Evolutionary conservation across 64 coral and sea anemone genomes (phyloP), one percentile per base, ranked within the genome.

Genomic region (Dendronephthya gigantea): DNA sequence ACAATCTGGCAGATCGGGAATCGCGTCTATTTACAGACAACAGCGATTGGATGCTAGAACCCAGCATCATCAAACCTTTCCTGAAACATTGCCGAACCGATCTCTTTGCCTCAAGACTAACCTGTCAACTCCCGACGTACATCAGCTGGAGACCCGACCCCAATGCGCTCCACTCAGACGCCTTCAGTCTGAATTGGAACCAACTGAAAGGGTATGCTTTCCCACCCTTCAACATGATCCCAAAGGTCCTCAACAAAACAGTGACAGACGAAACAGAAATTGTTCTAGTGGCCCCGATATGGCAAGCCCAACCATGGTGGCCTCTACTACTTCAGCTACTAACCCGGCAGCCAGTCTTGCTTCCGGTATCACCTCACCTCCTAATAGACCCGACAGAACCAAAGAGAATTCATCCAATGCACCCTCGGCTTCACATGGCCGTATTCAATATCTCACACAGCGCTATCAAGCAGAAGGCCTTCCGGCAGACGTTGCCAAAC

Each of bases 211-310:
- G 68, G 13, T 74, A 74, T 74, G 55, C 90, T 31, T 91, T 91
- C 79, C 48, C 90, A 4, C 90, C 90, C 27, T 91, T 87, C 55
- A 82, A 35, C 17, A 48, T 91, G 10, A n/a, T 87, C 39, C 17
- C 50, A 0, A 6, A 19, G 17, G 34, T 32, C 4, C 56, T 87
- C 16, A 49, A 66, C 36, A 82, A 91, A 38, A 84, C 83, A 48
- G 17, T 84, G 51, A 6, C 3, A 0, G 9, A 91, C 31, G 9
- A 68, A 70, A 48, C 74, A 45, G 68, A 91, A 76, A 33, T 90
- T 40, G 35, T 85, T 49, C 70, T 82, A 35, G 68, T 74, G 13
- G 68, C n/a, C n/a, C n/a, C n/a, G n/a, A n/a, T n/a, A n/a, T n/a
- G n/a, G n/a, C n/a, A n/a, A n/a, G n/a, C n/a, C 68, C 68, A 74